A percentile compares a stretch with the other conserved stretches of the same genome.
Evolutionary conservation across 2,888 invertebrate genomes (phyloP).

Genomic region (Lepidonotus clava): DNA sequence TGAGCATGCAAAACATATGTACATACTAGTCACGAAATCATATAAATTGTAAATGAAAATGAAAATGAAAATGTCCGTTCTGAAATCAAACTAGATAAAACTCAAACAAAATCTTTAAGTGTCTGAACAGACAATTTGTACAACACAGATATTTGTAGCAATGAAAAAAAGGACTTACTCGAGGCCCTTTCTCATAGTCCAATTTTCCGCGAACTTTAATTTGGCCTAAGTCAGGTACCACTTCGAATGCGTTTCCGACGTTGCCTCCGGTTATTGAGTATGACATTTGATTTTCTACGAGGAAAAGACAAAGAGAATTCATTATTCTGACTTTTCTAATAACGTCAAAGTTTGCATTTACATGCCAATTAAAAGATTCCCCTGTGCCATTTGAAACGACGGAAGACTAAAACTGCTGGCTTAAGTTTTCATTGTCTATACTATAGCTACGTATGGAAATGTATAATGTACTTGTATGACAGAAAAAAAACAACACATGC

Average conservation of each 20-base stretch:
- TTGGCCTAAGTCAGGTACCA: conserved; percentile 96
- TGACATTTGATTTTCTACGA: conserved; percentile 84
- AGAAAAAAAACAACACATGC: no score
- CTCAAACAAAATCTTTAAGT: neutral
- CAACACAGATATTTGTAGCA: neutral
- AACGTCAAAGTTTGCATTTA: no score
- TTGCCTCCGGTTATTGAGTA: conserved; percentile 99
- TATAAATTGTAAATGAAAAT: neutral
- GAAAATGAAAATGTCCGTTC: neutral
- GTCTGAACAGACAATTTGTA: neutral
- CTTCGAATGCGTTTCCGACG: conserved; percentile 98
- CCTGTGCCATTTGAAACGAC: no score
- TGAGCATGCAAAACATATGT: neutral
- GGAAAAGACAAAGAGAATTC: neutral
- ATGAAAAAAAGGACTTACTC: conserved; percentile 58
- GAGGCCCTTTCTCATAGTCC: conserved; percentile 66
- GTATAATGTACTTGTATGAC: no score
- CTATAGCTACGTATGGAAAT: no score
- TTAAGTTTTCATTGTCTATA: no score
- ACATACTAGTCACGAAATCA: neutral
- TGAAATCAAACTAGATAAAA: neutral
- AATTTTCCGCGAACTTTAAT: conserved; percentile 82
- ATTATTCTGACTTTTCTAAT: no score
- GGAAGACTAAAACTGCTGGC: no score
- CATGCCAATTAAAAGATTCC: no score